These are phyloP conservation scores for Aelia acuminata DNA, from an alignment of 2,888 invertebrate species.

Conservation along the genomic window DNA sequence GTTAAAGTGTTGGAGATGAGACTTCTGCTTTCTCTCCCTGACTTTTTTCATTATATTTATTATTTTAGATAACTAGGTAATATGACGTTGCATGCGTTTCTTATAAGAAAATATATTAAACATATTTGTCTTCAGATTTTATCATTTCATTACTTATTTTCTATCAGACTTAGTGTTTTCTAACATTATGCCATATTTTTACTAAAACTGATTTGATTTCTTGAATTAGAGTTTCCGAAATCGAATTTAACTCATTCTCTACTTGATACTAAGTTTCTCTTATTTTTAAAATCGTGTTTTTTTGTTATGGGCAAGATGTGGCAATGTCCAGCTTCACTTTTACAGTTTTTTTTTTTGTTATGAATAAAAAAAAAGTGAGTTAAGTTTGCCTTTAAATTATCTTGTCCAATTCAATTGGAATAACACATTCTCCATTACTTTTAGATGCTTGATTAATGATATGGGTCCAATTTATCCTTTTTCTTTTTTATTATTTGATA, in stretches of 20 bases:
- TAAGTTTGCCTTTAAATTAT: background rate
- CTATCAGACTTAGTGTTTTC: background rate
- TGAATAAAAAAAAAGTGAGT: background rate
- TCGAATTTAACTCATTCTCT: background rate
- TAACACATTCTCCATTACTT: background rate
- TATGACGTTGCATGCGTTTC: background rate
- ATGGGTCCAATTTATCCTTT: background rate
- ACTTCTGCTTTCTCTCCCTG: background rate
- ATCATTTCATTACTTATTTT: background rate
- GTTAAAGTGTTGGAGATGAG: background rate
- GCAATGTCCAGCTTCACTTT: background rate
- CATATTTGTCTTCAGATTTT: background rate
- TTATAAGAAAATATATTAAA: background rate
- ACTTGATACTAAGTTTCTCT: background rate
- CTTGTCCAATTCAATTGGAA: background rate
- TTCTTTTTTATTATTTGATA: too few species aligned
- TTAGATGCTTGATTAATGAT: background rate
- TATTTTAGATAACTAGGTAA: slow-evolving; percentile 24
- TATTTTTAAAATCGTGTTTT: background rate
- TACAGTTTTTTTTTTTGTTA: background rate
- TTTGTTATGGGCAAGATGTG: background rate
- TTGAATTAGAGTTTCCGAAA: background rate
- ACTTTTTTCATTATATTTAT: background rate
- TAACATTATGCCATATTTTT: background rate
- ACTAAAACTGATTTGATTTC: background rate